Evolutionary conservation across 1,140 invertebrate genomes (phyloP), one percentile per base, ranked within the genome.

Genomic region (Paramacrobiotus metropolitanus): DNA sequence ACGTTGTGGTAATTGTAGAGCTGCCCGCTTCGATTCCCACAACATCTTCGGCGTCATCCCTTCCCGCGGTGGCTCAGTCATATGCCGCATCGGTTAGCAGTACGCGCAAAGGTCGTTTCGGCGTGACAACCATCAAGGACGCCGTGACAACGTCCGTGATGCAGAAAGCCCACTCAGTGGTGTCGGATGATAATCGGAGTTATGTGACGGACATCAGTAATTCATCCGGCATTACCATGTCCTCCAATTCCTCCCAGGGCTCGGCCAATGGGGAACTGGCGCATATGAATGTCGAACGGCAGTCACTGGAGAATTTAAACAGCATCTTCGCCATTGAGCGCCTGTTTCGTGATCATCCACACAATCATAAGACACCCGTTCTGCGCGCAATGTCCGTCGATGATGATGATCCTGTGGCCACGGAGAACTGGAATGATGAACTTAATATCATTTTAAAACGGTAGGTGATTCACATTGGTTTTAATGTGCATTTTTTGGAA

Each of bases 41-140:
- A 15, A 40, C 34, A 40, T 40, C 34, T 9, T 9, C 34, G 34
- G 9, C 34, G 34, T 40, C 34, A n/a, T 40, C 34, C 34, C 34
- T 40, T n/a, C n/a, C n/a, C n/a, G n/a, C n/a, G n/a, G n/a, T n/a
- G n/a, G n/a, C 34, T 40, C n/a, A 40, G 48, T 55, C 24, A 15
- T 9, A 55, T 24, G 4, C 24, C 48, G 24, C 15, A 15, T 55
- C 24, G 24, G 15, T 28, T 24, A 24, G 48, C 48, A 55, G 15
- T 24, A 24, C 28, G 4, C 15, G 28, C 4, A 55, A 55, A 28
- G 48, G 48, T 24, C 15, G 48, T 4, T 55, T 55, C 48, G 48
- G 48, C 15, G 48, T 55, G 48, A 55, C 48, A 9, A 28, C 24
- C 15, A 55, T 55, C 28, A 55, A 55, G 48, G 48, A 55, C 48